These are phyloP conservation scores for Cenopis cana DNA, from an alignment of 2,888 invertebrate species.

Conservation along the genomic window DNA sequence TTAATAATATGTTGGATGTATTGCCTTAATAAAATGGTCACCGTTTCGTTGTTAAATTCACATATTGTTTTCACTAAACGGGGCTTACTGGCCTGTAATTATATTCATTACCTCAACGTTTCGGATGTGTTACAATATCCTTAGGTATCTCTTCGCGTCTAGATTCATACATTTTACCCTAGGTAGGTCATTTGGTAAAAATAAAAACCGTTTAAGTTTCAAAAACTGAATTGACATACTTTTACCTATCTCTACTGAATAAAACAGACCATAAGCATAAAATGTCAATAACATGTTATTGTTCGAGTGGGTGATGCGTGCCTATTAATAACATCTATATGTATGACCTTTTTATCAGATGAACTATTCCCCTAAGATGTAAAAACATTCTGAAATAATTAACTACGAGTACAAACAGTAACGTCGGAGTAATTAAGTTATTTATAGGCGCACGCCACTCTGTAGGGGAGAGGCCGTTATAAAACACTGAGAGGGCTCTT, in stretches of 20 bases:
- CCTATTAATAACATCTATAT: neutral
- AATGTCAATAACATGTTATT: constrained; percentile 6
- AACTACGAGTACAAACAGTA: neutral
- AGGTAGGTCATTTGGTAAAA: too few species aligned
- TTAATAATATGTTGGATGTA: too few species aligned
- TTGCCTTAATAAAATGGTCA: too few species aligned
- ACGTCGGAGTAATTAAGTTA: constrained; percentile 2
- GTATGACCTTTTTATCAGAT: constrained; percentile 2
- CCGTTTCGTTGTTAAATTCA: too few species aligned
- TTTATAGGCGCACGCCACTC: neutral
- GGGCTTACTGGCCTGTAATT: too few species aligned
- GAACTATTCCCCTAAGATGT: constrained; percentile 9
- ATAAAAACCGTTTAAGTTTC: too few species aligned
- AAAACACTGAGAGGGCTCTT: neutral
- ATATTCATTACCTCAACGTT: too few species aligned
- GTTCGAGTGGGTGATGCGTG: neutral
- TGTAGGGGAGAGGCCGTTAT: neutral
- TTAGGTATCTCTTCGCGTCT: too few species aligned
- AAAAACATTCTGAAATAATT: constrained; percentile 16
- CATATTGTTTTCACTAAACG: too few species aligned
- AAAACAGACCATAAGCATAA: neutral
- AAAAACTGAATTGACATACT: neutral
- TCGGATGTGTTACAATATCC: too few species aligned
- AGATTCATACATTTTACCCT: too few species aligned
- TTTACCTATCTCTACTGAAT: neutral